These are phyloP conservation scores for Synergus laeviventris DNA, from an alignment of 2,888 invertebrate genomes.

Conservation along the genomic window DNA sequence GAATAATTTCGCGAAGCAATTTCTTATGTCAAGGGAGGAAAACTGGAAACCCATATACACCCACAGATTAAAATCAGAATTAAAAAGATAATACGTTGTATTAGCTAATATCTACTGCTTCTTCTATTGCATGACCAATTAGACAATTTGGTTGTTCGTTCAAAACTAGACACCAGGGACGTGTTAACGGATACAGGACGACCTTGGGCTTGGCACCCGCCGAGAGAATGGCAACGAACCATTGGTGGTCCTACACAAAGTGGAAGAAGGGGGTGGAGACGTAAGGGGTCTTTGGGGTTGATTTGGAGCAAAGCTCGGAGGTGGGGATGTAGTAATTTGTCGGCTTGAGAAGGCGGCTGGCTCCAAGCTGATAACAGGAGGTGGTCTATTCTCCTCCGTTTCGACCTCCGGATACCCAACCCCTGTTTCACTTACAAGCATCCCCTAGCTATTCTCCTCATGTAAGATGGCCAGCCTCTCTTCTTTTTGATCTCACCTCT, in stretches of 20 bases:
- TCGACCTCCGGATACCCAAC: slow-evolving; percentile 58
- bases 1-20: slow-evolving; percentile 72
- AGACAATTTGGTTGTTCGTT: slow-evolving; percentile 40
- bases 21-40: slow-evolving; percentile 62
- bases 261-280: slow-evolving; percentile 43
- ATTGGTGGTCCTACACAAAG: slow-evolving; percentile 45
- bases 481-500: slow-evolving; percentile 37
- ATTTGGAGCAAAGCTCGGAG: slow-evolving; percentile 63
- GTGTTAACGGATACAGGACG: slow-evolving; percentile 55
- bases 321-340: slow-evolving; percentile 74
- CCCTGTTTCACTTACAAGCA: slow-evolving; percentile 53
- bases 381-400: slow-evolving; percentile 74
- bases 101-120: neutral
- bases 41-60: neutral
- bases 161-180: slow-evolving; percentile 52
- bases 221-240: slow-evolving; percentile 55
- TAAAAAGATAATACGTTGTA: neutral
- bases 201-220: slow-evolving; percentile 49
- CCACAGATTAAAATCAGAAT: neutral
- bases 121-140: slow-evolving; percentile 11
- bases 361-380: slow-evolving; percentile 72
- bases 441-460: slow-evolving; percentile 58
- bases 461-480: slow-evolving; percentile 60
- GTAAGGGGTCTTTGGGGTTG: slow-evolving; percentile 51
- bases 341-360: slow-evolving; percentile 73